Evolutionary conservation across 1,140 invertebrate species (phyloP).

Genomic region (Cylas formicarius): DNA sequence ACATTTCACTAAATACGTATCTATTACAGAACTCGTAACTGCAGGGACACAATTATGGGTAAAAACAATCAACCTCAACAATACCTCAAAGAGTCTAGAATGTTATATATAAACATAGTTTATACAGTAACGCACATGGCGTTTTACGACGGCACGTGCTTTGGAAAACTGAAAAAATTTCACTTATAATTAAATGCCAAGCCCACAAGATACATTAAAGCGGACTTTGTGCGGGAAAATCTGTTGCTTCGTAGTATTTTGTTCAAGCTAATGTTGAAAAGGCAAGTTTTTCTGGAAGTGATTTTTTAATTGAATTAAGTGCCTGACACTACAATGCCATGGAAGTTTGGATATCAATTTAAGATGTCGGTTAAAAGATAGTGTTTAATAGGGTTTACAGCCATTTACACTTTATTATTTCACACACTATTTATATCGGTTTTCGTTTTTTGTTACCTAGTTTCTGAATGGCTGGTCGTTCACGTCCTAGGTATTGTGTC

Average conservation of each 20-base stretch:
- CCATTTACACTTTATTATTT: too few species aligned
- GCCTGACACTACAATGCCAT: too few species aligned
- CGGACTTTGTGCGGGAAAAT: neutral
- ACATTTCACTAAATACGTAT: slow-evolving; percentile 1
- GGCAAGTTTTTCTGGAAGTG: slow-evolving; percentile 5
- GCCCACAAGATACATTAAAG: neutral
- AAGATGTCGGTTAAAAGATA: too few species aligned
- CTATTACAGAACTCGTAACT: neutral
- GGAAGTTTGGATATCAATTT: too few species aligned
- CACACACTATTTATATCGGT: too few species aligned
- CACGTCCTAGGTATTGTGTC: too few species aligned
- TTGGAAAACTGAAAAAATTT: neutral
- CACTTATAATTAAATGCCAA: neutral
- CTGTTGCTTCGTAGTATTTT: neutral
- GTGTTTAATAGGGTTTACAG: too few species aligned
- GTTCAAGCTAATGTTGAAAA: slow-evolving; percentile 6
- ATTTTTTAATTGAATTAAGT: too few species aligned
- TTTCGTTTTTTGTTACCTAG: too few species aligned
- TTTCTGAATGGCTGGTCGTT: too few species aligned
- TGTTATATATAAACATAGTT: slow-evolving; percentile 17
- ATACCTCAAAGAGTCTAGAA: slow-evolving; percentile 1
- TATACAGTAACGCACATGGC: slow-evolving; percentile 17
- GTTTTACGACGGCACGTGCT: slow-evolving; percentile 1
- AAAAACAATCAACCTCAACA: slow-evolving; percentile 1
- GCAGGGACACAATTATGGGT: neutral